A percentile compares a stretch with the other conserved stretches of the same genome.
These are phyloP conservation scores for Pterostichus madidus DNA, from an alignment of 2,888 invertebrate genomes.

Conservation along the genomic window DNA sequence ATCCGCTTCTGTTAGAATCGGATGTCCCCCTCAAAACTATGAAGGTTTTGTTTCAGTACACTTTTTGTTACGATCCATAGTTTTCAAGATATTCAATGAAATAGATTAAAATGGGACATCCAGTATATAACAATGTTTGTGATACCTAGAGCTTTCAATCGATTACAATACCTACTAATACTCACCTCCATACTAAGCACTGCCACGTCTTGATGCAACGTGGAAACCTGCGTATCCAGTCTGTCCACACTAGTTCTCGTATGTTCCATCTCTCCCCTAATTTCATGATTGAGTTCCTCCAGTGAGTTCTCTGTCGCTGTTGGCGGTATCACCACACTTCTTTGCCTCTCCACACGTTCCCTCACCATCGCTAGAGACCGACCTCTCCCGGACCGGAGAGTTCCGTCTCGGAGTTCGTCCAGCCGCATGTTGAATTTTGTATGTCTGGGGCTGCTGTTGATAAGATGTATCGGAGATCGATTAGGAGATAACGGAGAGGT, in stretches of 20 bases:
- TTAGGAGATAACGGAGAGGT: slow-evolving; percentile 84
- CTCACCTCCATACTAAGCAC: slow-evolving; percentile 89
- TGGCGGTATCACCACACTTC: slow-evolving; percentile 79
- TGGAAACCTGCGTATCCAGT: slow-evolving; percentile 89
- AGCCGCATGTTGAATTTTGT: slow-evolving; percentile 81
- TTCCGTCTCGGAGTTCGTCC: slow-evolving; percentile 75
- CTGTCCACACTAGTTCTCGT: slow-evolving; percentile 81
- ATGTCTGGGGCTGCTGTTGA: slow-evolving; percentile 82
- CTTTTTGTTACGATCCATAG: too few species aligned
- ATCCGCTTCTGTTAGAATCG: too few species aligned
- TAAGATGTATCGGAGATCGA: slow-evolving; percentile 80
- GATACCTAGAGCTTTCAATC: neutral
- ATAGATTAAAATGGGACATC: too few species aligned
- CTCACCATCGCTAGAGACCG: slow-evolving; percentile 79
- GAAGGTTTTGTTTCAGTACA: too few species aligned
- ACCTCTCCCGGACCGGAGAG: slow-evolving; percentile 76
- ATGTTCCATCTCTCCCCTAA: slow-evolving; percentile 74
- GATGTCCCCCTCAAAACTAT: too few species aligned
- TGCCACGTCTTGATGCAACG: slow-evolving; percentile 91
- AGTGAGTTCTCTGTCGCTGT: slow-evolving; percentile 78
- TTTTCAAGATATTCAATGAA: too few species aligned
- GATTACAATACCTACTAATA: neutral
- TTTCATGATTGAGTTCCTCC: slow-evolving; percentile 80
- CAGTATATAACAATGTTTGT: too few species aligned
- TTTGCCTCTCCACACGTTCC: slow-evolving; percentile 84